phyloP scores from a whole-genome alignment of 2,113 vertebrate genomes.

The Ornithorhynchus anatinus region DNA sequence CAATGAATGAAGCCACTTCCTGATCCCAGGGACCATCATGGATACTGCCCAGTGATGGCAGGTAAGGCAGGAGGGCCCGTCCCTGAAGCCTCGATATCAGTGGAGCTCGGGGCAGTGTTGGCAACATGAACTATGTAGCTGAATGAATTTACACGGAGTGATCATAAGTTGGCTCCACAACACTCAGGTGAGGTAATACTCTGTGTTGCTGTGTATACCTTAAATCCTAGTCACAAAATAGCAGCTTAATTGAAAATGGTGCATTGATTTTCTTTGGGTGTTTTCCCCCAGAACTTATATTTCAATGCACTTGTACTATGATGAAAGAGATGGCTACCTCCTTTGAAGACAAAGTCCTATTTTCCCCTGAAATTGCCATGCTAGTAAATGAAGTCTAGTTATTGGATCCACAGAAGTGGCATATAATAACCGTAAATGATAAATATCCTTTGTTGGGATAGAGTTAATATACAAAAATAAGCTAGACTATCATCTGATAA shows the following conservation, averaged over 20 bases:
- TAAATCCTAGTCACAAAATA: neutral
- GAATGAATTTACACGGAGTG: neutral
- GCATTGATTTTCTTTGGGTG: too few relatives aligned
- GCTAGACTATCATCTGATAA: neutral
- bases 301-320: constrained; percentile 76
- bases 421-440: constrained; percentile 33
- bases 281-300: too few relatives aligned
- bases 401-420: constrained; percentile 56
- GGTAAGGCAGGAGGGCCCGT: too few relatives aligned
- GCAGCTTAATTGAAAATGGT: too few relatives aligned
- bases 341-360: constrained; percentile 73
- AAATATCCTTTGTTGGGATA: neutral
- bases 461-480: constrained; percentile 39
- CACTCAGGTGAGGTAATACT: neutral
- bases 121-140: neutral
- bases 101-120: neutral
- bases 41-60: too few relatives aligned
- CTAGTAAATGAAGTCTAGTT: constrained; percentile 58
- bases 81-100: too few relatives aligned
- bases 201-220: neutral
- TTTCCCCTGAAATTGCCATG: constrained; percentile 53
- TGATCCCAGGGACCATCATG: too few relatives aligned
- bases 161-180: neutral
- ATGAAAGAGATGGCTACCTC: constrained; percentile 72
- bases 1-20: too few relatives aligned